Percentiles rank a stretch among this genome's conserved stretches.
phyloP scores from a whole-genome alignment of 2,888 invertebrate species.

The Morpho achilles region DNA sequence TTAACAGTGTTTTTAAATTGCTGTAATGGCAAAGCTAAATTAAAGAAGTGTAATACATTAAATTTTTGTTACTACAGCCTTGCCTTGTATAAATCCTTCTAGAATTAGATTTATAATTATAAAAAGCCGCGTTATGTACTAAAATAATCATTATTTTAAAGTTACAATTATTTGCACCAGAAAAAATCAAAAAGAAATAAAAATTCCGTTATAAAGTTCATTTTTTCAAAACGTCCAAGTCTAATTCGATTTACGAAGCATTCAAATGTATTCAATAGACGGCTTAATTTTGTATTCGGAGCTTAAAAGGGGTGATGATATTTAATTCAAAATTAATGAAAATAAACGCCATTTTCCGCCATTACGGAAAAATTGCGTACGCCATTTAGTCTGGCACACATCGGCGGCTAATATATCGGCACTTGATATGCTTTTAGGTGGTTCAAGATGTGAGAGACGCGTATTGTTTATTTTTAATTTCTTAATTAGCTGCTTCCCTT shows the following conservation, averaged over 20 bases:
- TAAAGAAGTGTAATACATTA: too few species aligned
- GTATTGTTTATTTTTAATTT: not conserved
- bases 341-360: conserved; percentile 23
- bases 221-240: conserved; percentile 2
- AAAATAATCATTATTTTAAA: too few species aligned
- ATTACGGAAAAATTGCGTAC: conserved; percentile 27
- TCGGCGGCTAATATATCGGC: conserved; percentile 45
- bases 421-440: conserved; percentile 39
- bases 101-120: too few species aligned
- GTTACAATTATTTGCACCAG: too few species aligned
- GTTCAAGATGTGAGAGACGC: conserved; percentile 23
- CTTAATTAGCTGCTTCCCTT: too few species aligned
- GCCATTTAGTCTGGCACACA: conserved; percentile 36
- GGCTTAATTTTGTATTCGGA: conserved; percentile 10
- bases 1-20: too few species aligned
- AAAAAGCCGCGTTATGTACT: too few species aligned
- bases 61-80: too few species aligned
- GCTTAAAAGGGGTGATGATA: conserved; percentile 5
- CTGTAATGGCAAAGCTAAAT: too few species aligned
- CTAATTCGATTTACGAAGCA: conserved; percentile 2
- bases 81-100: too few species aligned
- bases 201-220: too few species aligned
- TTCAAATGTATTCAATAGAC: conserved; percentile 6
- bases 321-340: conserved; percentile 26
- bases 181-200: too few species aligned